phyloP scores from a whole-genome alignment of 1,140 invertebrate genomes.

The Belonocnema kinseyi region DNA sequence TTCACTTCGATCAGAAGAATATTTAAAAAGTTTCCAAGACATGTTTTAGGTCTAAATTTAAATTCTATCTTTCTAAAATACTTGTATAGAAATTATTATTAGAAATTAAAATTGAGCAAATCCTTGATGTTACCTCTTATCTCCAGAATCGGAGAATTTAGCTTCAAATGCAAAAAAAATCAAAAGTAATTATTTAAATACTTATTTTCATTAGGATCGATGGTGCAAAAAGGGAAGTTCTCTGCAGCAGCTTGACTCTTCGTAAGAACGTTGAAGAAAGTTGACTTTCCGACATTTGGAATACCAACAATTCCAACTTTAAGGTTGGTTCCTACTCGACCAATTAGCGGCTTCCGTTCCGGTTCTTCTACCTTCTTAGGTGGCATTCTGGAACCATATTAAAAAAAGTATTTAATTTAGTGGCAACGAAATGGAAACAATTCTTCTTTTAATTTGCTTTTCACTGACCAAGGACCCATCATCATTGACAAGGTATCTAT shows the following conservation, averaged over 20 bases:
- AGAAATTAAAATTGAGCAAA: slow-evolving; percentile 4
- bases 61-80: too few relatives aligned
- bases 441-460: too few relatives aligned
- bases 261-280: slow-evolving; percentile 99
- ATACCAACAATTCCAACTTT: slow-evolving; percentile 97
- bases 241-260: slow-evolving; percentile 97
- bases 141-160: background rate
- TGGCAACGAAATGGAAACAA: too few relatives aligned
- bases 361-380: slow-evolving; percentile 96
- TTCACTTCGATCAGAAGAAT: too few relatives aligned
- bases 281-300: slow-evolving; percentile 98
- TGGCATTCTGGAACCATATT: slow-evolving; percentile 81
- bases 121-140: background rate
- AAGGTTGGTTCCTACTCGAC: slow-evolving; percentile 97
- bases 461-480: too few relatives aligned
- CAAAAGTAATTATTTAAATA: slow-evolving; percentile 74
- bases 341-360: slow-evolving; percentile 94
- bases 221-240: slow-evolving; percentile 99
- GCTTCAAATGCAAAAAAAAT: background rate
- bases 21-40: too few relatives aligned
- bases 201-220: slow-evolving; percentile 99
- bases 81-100: background rate
- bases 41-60: too few relatives aligned
- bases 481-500: too few relatives aligned
- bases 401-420: background rate